Base-by-base conservation (phyloP, 2,888 invertebrate species). In the Pachymerium ferrugineum region DNA sequence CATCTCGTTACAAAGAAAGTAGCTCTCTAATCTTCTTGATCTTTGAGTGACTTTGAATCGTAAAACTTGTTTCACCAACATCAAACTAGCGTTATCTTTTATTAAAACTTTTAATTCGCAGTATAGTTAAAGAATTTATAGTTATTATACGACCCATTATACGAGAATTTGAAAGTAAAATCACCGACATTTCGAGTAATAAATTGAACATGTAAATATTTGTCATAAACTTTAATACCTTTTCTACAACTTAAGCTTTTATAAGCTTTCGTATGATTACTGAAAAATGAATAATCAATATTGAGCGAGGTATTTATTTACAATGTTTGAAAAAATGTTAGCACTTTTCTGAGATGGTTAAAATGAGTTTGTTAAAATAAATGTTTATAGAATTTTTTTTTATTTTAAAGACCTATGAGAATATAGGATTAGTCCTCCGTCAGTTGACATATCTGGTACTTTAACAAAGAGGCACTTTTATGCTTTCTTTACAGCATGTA, bases 401-500 rank as follows among this genome's bases (percentile, higher is more conserved):
- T 14, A 3, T 62, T 38, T 38, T 38, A 12, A 38, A 38, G 10
- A 19, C 6, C 28, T 25, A 62, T 10, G n/a, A 14, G 28, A 28
- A n/a, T n/a, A n/a, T n/a, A n/a, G n/a, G n/a, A n/a, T n/a, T n/a
- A n/a, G n/a, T n/a, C n/a, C n/a, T n/a, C n/a, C n/a, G n/a, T n/a
- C n/a, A n/a, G n/a, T n/a, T 62, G 28, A 28, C 25, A 28, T 12
- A 28, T 54, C 28, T 62, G 12, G 10, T 62, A 22, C 10, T 25
- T 62, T 22, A 62, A 62, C 62, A 62, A 25, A 14, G 16, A 62
- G 62, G 62, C 62, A 62, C 62, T 62, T 62, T 19, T n/a, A n/a
- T 14, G 2, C 28, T 62, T 62, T 14, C 28, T 62, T 69, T 69
- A 69, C 16, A 33, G 12, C 69, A 31, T 74, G 62, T 75, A 75